Evolutionary conservation across 2,113 vertebrate genomes (phyloP), one percentile per base, ranked within the genome.

Genomic region (Nerophis ophidion): DNA sequence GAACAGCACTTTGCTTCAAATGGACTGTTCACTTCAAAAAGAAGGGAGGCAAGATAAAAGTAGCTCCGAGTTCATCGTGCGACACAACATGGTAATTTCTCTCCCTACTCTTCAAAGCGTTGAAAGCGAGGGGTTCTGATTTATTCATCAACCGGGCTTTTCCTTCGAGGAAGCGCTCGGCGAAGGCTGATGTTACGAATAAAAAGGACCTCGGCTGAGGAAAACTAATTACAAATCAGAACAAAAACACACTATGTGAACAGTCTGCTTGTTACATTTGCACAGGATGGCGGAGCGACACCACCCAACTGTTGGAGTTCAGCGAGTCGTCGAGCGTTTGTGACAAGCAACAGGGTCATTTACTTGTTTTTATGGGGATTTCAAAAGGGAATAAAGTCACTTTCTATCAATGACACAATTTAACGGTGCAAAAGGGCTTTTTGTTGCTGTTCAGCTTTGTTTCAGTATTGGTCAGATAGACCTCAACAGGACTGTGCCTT

Each of bases 91-190:
- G 75, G 77, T 81, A 81, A 86, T 86, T 83, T 84, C 70, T 80
- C 81, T 82, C 63, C 8, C 77, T 57, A 66, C 76, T 71, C 73
- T 72, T 81, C 77, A 75, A 79, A 84, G 66, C 72, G 66, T 68
- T 64, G 70, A 89, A 76, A 83, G 68, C 69, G 74, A 80, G 60
- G 60, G 66, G 34, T 63, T 81, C 38, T 88, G 81, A 89, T 87
- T 89, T 87, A 88, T 88, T 89, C 85, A 88, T 88, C 81, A 87
- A 70, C 57, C 14, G 40, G 38, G 64, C 52, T 66, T 71, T 65
- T 75, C 60, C 80, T 83, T 74, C 71, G 78, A 79, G 61, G 75
- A 26, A 26, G 26, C 26, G 26, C 26, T 26, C 26, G 26, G 26
- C 26, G 26, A 26, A 26, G 26, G 26, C 26, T 26, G 26, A 79